A percentile compares a stretch with the other conserved stretches of the same genome.
Conservation (phyloP, 2,113 vertebrate genomes). For the Spizaetus ornatus region DNA sequence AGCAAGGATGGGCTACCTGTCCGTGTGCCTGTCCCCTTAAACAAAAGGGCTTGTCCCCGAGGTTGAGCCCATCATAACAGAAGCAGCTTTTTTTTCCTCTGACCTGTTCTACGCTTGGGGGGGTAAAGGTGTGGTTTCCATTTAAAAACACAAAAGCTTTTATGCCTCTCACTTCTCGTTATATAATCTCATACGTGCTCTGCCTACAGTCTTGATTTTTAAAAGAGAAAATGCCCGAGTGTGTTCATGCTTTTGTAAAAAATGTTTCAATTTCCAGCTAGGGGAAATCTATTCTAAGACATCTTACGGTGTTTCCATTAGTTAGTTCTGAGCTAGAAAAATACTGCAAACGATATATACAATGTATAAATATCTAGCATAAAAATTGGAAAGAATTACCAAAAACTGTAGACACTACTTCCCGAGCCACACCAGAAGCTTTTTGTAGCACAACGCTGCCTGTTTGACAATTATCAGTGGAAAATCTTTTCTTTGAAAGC, state of each 20-base stretch:
- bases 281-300: background rate
- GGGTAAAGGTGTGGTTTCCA: background rate
- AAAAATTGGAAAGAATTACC: background rate
- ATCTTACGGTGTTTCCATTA: background rate
- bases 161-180: background rate
- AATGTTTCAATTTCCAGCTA: background rate
- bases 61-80: background rate
- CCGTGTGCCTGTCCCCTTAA: background rate
- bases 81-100: background rate
- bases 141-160: background rate
- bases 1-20: background rate
- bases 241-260: conserved; percentile 25
- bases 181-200: background rate
- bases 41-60: background rate
- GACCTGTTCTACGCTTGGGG: background rate
- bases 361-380: background rate
- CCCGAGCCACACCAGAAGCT: background rate
- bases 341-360: background rate
- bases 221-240: background rate
- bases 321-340: background rate
- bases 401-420: background rate
- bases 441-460: accelerated
- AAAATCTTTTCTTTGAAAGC: background rate
- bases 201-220: background rate
- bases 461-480: background rate